Conservation (phyloP, 2,797 vertebrate genomes). For the Schizopygopsis malacanthus region DNA sequence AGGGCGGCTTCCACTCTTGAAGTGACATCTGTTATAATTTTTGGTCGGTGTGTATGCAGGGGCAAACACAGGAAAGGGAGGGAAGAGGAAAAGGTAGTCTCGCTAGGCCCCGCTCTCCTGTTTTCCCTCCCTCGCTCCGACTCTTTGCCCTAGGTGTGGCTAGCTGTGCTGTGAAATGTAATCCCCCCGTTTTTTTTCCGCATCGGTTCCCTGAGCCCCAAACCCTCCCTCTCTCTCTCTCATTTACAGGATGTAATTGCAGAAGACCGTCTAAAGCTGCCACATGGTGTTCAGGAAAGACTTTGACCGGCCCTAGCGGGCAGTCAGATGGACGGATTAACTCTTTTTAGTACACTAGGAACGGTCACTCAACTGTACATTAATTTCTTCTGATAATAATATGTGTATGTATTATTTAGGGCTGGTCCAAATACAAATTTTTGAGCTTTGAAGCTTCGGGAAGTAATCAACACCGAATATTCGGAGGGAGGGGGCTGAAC, state of each 20-base stretch:
- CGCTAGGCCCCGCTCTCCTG: conserved; percentile 43
- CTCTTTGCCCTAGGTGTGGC: conserved; percentile 63
- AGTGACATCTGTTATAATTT: conserved; percentile 79
- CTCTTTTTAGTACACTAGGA: neutral
- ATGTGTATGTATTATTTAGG: no score
- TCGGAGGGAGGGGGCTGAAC: no score
- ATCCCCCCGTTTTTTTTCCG: conserved; percentile 60
- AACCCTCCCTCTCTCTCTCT: conserved; percentile 24
- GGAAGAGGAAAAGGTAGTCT: conserved; percentile 80
- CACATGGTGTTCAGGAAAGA: conserved; percentile 42
- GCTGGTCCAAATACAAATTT: no score
- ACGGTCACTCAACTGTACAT: neutral
- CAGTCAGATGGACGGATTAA: conserved; percentile 27
- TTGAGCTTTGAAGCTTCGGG: no score
- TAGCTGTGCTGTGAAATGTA: conserved; percentile 67
- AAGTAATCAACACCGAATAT: no score
- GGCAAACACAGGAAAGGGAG: conserved; percentile 80
- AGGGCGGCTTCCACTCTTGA: conserved; percentile 68
- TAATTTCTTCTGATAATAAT: neutral
- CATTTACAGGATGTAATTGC: conserved; percentile 56
- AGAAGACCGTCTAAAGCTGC: conserved; percentile 48
- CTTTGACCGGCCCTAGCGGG: conserved; percentile 14
- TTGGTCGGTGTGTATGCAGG: conserved; percentile 62
- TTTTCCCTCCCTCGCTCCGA: conserved; percentile 40
- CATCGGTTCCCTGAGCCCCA: conserved; percentile 58